These are phyloP conservation scores for Smittia aterrima DNA, from an alignment of 2,888 invertebrate species.

Conservation along the genomic window DNA sequence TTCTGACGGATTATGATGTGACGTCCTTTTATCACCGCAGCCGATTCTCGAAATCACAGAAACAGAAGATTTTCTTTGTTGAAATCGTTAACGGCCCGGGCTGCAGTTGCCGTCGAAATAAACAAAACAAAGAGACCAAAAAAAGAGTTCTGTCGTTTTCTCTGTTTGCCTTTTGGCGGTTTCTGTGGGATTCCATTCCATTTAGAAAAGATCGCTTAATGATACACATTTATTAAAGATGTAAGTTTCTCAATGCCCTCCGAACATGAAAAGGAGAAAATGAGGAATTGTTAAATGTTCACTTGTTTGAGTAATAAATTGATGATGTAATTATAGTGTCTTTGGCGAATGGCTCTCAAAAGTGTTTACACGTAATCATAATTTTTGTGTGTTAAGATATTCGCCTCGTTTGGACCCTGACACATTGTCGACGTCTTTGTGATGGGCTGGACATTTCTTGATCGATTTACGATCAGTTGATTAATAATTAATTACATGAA, in stretches of 20 bases:
- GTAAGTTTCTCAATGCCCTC: slow-evolving; percentile 12
- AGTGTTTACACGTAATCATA: not conserved
- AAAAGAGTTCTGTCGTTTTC: not conserved
- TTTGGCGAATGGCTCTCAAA: not conserved
- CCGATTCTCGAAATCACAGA: not conserved
- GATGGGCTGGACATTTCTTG: slow-evolving; percentile 5
- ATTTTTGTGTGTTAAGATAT: not conserved
- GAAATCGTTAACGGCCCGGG: not conserved
- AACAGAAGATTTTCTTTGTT: not conserved
- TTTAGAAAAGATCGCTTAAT: slow-evolving; percentile 25
- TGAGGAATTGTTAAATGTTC: slow-evolving; percentile 36
- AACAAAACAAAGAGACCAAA: not conserved
- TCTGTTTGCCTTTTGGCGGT: slow-evolving; percentile 29
- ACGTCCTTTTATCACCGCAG: not conserved
- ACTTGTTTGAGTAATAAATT: slow-evolving; percentile 37
- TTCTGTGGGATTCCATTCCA: slow-evolving; percentile 15
- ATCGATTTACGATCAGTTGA: slow-evolving; percentile 28
- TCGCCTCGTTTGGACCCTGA: not conserved
- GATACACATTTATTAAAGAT: slow-evolving; percentile 37
- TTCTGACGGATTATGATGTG: not conserved
- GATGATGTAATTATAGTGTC: slow-evolving; percentile 37
- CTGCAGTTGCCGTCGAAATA: not conserved
- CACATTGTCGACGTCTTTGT: too few relatives aligned
- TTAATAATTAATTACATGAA: slow-evolving; percentile 32
- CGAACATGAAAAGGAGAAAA: not conserved